Evolutionary conservation across 1,140 invertebrate species (phyloP).

Genomic region (Philotrypesis tridentata): DNA sequence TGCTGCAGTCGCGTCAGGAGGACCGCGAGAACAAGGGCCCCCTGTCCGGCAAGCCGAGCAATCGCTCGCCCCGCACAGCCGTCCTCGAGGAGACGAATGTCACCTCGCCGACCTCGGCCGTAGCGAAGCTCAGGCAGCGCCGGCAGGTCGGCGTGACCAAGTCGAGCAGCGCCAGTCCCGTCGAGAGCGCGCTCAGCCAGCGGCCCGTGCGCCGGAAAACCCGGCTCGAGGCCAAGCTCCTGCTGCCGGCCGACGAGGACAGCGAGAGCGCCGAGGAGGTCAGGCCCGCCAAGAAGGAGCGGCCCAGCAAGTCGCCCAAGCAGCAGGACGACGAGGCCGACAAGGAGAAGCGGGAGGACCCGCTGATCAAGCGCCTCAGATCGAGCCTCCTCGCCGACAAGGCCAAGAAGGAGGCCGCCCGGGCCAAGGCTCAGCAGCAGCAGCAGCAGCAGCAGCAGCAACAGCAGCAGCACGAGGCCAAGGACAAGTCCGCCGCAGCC

Average conservation of each 20-base stretch:
- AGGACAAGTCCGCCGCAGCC: constrained; percentile 41
- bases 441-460: constrained; percentile 54
- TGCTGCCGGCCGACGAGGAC: constrained; percentile 46
- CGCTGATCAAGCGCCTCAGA: constrained; percentile 58
- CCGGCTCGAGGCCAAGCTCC: constrained; percentile 48
- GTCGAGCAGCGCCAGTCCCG: neutral
- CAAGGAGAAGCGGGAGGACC: constrained; percentile 55
- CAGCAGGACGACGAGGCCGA: constrained; percentile 44
- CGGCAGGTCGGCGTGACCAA: constrained; percentile 14
- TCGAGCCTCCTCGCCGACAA: constrained; percentile 33
- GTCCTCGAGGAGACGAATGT: constrained; percentile 70
- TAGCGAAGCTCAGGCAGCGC: constrained; percentile 62
- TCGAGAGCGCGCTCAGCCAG: neutral
- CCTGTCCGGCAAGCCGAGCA: constrained; percentile 60
- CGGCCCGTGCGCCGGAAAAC: constrained; percentile 24
- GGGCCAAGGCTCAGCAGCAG: constrained; percentile 49
- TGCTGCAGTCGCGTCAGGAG: constrained; percentile 63
- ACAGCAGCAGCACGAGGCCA: constrained; percentile 52
- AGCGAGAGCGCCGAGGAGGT: constrained; percentile 49
- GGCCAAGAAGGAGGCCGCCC: constrained; percentile 36
- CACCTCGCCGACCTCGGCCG: constrained; percentile 56
- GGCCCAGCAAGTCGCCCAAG: neutral
- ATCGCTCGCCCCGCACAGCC: constrained; percentile 64
- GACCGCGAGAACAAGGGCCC: constrained; percentile 73
- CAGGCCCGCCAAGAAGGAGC: neutral